Evolutionary conservation across 2,888 invertebrate genomes (phyloP).

Genomic region (Stramonita haemastoma): DNA sequence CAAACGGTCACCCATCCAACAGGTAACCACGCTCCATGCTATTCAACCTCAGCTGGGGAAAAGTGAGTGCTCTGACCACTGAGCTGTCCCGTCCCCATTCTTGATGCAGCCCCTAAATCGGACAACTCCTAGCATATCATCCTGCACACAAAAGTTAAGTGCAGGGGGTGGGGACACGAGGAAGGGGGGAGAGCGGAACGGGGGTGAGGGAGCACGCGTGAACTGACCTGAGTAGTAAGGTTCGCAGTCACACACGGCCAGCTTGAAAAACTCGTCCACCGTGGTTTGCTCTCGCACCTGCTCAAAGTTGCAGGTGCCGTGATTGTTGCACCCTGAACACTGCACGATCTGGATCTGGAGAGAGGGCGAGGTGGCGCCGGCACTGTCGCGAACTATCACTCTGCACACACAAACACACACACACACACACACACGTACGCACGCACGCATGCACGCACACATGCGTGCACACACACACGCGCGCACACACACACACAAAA

Average conservation of each 20-base stretch:
- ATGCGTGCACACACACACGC: not conserved
- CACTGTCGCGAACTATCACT: slow-evolving; percentile 35
- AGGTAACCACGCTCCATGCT: too few relatives aligned
- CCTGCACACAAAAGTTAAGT: too few relatives aligned
- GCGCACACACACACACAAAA: not conserved
- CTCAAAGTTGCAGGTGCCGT: slow-evolving; percentile 50
- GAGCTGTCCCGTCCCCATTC: too few relatives aligned
- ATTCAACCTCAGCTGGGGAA: too few relatives aligned
- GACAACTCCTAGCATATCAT: too few relatives aligned
- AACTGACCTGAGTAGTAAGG: slow-evolving; percentile 54
- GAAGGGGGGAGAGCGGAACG: not conserved
- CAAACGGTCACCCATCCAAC: too few relatives aligned
- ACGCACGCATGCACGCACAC: not conserved
- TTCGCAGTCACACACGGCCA: slow-evolving; percentile 44
- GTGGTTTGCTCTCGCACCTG: not conserved
- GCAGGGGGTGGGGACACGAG: not conserved
- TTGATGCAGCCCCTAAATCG: too few relatives aligned
- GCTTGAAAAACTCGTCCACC: slow-evolving; percentile 21
- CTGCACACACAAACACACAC: slow-evolving; percentile 4
- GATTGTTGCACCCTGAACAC: slow-evolving; percentile 55
- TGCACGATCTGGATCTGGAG: slow-evolving; percentile 49
- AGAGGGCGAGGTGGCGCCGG: slow-evolving; percentile 34
- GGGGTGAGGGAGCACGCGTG: not conserved
- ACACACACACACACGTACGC: not conserved
- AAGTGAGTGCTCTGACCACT: too few relatives aligned